Percentiles rank a stretch among this genome's conserved stretches.
These are phyloP conservation scores for Rotaria socialis DNA, from an alignment of 2,888 invertebrate species.

Conservation along the genomic window DNA sequence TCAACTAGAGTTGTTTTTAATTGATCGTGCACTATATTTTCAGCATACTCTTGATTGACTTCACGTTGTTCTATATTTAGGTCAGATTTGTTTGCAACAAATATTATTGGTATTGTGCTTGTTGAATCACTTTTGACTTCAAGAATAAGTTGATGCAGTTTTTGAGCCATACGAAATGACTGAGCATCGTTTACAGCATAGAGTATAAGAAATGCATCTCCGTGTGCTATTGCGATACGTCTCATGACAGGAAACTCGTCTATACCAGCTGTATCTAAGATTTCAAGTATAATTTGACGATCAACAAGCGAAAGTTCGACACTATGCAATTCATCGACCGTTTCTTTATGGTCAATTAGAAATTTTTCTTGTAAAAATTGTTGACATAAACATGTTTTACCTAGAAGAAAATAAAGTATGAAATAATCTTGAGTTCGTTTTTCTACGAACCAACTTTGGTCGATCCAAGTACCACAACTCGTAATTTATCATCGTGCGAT, in stretches of 20 bases:
- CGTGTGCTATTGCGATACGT: slow-evolving; percentile 22
- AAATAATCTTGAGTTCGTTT: neutral
- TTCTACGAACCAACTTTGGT: slow-evolving; percentile 1
- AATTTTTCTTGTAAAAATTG: slow-evolving; percentile 20
- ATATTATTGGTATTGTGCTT: neutral
- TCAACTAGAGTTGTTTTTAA: neutral
- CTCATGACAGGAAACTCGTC: slow-evolving; percentile 38
- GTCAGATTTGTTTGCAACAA: slow-evolving; percentile 20
- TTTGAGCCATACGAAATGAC: neutral
- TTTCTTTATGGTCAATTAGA: neutral
- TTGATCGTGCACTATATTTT: neutral
- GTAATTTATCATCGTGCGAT: neutral
- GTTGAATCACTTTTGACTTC: neutral
- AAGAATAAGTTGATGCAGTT: neutral
- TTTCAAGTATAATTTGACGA: slow-evolving; percentile 8
- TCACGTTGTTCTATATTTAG: neutral
- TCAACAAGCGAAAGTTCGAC: neutral
- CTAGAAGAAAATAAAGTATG: neutral
- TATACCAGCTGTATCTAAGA: slow-evolving; percentile 36
- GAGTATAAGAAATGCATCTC: slow-evolving; percentile 15
- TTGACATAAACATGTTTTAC: slow-evolving; percentile 38
- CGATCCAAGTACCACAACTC: neutral
- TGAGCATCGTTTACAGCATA: neutral
- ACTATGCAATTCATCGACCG: neutral
- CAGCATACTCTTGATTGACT: neutral